Evolutionary conservation across 2,113 vertebrate genomes (phyloP), one percentile per base, ranked within the genome.

Genomic region (Amphilophus citrinellus): DNA sequence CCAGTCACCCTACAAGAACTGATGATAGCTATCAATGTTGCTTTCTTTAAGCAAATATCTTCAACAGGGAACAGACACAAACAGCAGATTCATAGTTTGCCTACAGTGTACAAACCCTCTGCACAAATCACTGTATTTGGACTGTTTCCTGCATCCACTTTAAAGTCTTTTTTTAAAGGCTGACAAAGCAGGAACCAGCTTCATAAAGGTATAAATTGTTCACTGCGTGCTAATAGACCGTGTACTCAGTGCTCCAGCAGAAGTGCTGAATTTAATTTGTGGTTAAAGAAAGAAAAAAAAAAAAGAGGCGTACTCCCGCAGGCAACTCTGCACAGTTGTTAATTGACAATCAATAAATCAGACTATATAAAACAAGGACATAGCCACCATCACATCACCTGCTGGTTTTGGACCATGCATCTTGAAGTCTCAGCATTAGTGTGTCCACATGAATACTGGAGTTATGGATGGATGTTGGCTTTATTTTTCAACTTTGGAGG

Each of bases 1-100:
- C 5, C 35, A 37, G 44, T 73, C 53, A 73, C 66, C 3, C 44
- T 73, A 73, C 53, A 73, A 73, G 47, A 32, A 73, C 24, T 2
- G 27, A 77, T 8, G 27, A 9, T 6, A 0, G 61, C 79, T 37
- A 71, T 63, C 83, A 91, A 91, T 87, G 77, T 89, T 76, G 76
- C 50, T 87, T 87, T 85, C 76, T 77, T 61, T 85, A 82, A 77
- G 65, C 80, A 79, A 57, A 84, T 84, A 65, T 57, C 22, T 79
- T 87, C 65, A 63, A 73, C 59, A 73, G 81, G 59, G 53, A 32
- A 30, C 68, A 81, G 68, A 59, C 81, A 65, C 56, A 87, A 89
- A 85, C 24, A 53, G 44, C 75, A 76, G 82, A 93, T 47, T 8
- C 44, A 17, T 15, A 50, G 47, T 50, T 50, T 50, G 6, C 15